A percentile compares a stretch with the other conserved stretches of the same genome.
These are phyloP conservation scores for Cairina moschata DNA, from an alignment of 2,113 vertebrate species.

Conservation along the genomic window DNA sequence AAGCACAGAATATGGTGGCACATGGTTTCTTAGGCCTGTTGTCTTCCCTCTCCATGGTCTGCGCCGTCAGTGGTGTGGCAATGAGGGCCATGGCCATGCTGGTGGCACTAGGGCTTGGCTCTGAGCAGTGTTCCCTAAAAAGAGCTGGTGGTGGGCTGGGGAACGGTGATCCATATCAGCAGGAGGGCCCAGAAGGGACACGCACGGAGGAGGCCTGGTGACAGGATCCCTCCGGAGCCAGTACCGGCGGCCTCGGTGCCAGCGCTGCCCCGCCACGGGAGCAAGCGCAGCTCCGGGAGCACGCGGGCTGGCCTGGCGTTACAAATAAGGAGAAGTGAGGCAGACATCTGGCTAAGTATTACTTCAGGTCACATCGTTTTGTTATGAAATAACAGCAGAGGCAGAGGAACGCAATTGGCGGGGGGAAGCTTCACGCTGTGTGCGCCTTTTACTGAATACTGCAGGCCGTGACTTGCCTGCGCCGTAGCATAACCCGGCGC, in stretches of 20 bases:
- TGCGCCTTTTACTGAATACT: not conserved
- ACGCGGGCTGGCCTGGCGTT: not conserved
- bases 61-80: too few species aligned
- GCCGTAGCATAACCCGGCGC: not conserved
- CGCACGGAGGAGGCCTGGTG: not conserved
- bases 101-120: too few species aligned
- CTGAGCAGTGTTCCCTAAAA: too few species aligned
- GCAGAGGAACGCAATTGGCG: slow-evolving; percentile 18
- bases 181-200: not conserved
- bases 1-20: not conserved
- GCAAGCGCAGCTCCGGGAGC: not conserved
- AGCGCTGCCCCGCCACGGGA: too few species aligned
- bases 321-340: not conserved
- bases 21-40: not conserved
- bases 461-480: slow-evolving; percentile 37
- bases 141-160: not conserved
- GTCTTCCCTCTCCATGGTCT: too few species aligned
- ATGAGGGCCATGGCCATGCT: too few species aligned
- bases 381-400: slow-evolving; percentile 54
- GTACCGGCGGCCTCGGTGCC: not conserved
- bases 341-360: slow-evolving; percentile 32
- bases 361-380: slow-evolving; percentile 46
- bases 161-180: not conserved
- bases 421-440: slow-evolving; percentile 30
- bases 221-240: rapidly evolving